Base-by-base conservation (phyloP, 2,888 invertebrate genomes). In the Podabrus alpinus region DNA sequence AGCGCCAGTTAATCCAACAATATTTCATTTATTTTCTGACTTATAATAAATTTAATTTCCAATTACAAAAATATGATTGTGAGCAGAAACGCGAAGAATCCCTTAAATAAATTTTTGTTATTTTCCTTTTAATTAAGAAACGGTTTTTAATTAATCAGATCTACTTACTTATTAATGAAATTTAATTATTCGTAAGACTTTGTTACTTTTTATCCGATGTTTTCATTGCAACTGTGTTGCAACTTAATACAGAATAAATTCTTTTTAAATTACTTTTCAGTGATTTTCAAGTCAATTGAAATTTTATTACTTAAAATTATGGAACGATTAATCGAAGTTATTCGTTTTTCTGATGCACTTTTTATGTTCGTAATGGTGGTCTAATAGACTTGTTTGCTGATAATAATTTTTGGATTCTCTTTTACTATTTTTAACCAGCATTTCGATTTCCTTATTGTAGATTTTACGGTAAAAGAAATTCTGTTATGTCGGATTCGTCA, bases 351-450 rank as follows among this genome's bases (percentile, higher is more conserved):
- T 70, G 70, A 70, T 70, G 70, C 70, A 70, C 59, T 70, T 70
- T 70, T 70, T 70, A 70, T 70, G 70, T 70, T 64, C 70, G 13
- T 64, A 70, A 64, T 64, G 70, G 70, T 64, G 70, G 70, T 70
- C 70, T 62, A 70, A 70, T 70, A 45, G 64, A 62, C 29, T 70
- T 64, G 70, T 70, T 70, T 70, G 64, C 61, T 45, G 64, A 70
- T 25, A 64, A 19, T 70, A 70, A 70, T 70, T 70, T 62, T 70
- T 59, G 19, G 45, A 62, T 64, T 19, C 24, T n/a, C 16, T 15
- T 70, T 70, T 29, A 64, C 64, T 62, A 1, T 29, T 45, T 70
- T n/a, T n/a, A n/a, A n/a, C 45, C 16, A 64, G 29, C 19, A 61
- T 13, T 25, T 25, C 25, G 29, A 13, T 13, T 3, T 29, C 13